phyloP scores from a whole-genome alignment of 35 echinoderm and acorn worm species.

The Acanthaster planci region DNA sequence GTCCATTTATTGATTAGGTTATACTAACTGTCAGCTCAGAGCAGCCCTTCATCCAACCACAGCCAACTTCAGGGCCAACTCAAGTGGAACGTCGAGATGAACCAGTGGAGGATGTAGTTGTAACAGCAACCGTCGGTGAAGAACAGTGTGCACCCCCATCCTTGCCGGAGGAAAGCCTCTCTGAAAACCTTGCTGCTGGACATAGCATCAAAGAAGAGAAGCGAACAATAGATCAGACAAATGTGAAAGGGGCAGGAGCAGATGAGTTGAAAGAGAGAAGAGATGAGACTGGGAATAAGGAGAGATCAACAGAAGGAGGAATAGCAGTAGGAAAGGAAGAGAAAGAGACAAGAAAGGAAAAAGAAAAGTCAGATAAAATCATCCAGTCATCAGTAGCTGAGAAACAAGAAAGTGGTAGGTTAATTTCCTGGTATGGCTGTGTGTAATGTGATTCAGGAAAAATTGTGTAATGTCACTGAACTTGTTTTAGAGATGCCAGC shows the following conservation, averaged over 20 bases:
- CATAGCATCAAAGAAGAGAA: neutral
- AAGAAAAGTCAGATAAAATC: neutral
- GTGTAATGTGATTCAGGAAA: no score
- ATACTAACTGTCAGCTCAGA: conserved; percentile 64
- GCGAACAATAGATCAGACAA: neutral
- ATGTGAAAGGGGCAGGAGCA: neutral
- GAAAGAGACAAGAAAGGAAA: neutral
- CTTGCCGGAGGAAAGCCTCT: neutral
- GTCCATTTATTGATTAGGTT: no score
- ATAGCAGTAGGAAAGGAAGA: neutral
- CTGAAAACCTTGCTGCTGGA: neutral
- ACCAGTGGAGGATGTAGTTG: neutral
- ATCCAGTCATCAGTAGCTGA: neutral
- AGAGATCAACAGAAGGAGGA: neutral
- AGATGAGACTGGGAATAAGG: neutral
- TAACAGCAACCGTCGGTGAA: neutral
- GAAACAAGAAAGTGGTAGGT: neutral
- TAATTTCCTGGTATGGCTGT: neutral
- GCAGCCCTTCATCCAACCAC: conserved; percentile 19
- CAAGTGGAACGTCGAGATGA: neutral
- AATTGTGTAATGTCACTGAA: no score
- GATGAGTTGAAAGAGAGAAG: neutral
- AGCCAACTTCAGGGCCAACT: neutral
- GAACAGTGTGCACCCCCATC: neutral
- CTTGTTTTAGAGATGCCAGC: no score